Base-by-base conservation (phyloP, 2,113 vertebrate species). In the Callithrix jacchus region DNA sequence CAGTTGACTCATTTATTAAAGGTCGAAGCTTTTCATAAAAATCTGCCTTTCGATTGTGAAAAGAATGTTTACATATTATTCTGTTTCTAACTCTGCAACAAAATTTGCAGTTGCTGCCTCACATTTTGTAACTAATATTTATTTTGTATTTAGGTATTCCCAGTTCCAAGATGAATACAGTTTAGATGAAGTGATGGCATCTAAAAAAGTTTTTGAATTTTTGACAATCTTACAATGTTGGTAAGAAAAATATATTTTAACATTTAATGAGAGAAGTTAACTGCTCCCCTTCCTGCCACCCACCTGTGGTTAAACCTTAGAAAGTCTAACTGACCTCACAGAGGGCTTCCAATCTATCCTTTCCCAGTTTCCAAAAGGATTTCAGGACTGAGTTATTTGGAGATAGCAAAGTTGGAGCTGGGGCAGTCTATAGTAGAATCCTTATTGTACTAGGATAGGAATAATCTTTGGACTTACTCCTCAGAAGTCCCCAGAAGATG, bases 221-320 rank as follows among this genome's bases (percentile, higher is more conserved):
- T 98, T 99, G 66, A 99, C 99, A 42, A 4, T 99, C 45, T 98
- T 99, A 91, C 99, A 99, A 96, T 99, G 99, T 97, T 99, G 99
- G 99, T 99, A 99, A 99, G 99, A 97, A 98, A 77, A 93, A 21
- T 56, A 74, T 40, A 88, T 94, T 96, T 95, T 98, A 84, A 91
- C 87, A 42, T 95, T 97, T 93, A 88, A 47, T 82, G 40, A 64
- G 71, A 52, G 42, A 70, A 71, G 7, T 73, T 73, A 54, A 80
- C 42, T 85, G 30, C 32, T 54, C 27, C 42, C 14, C 49, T 64
- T 37, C 40, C 8, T 66, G 1, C 30, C 0, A 4, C 3, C 23
- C 21, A 13, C 37, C 49, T 23, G 70, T 94, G 77, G 56, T 61
- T 80, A 85, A 70, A 52, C 66, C 18, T 76, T 66, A 91, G 90